A percentile compares a stretch with the other conserved stretches of the same genome.
Conservation (phyloP, 2,888 invertebrate genomes). For the Rhorus exstirpatorius region DNA sequence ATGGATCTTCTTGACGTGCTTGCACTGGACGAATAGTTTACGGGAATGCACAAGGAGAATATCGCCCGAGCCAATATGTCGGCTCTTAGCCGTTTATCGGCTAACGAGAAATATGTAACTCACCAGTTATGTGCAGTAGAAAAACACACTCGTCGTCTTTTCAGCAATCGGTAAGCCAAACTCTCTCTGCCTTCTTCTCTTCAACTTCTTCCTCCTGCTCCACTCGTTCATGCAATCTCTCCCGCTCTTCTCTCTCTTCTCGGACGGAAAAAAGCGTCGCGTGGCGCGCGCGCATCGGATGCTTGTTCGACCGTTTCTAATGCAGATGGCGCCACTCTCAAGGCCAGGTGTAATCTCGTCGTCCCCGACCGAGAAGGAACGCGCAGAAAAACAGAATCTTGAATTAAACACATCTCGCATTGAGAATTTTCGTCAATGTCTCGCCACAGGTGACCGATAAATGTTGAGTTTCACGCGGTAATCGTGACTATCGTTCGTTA, state of each 20-base stretch:
- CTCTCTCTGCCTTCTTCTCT: too few species aligned
- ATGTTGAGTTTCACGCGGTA: constrained; percentile 54
- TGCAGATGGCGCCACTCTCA: constrained; percentile 73
- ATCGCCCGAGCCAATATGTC: background rate
- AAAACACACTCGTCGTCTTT: background rate
- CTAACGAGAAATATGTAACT: background rate
- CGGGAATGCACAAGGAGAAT: background rate
- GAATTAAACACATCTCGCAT: constrained; percentile 76
- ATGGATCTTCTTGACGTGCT: too few species aligned
- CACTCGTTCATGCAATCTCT: too few species aligned
- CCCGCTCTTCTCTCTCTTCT: too few species aligned
- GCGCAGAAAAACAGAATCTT: constrained; percentile 76
- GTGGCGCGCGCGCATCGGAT: constrained; percentile 10
- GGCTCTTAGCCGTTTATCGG: constrained; percentile 17
- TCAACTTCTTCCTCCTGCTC: too few species aligned
- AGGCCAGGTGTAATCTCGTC: constrained; percentile 71
- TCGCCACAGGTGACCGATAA: constrained; percentile 61
- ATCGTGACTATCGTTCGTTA: constrained; percentile 26
- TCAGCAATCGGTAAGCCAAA: constrained; percentile 19
- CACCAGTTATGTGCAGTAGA: background rate
- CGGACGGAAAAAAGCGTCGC: too few species aligned
- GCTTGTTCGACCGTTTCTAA: background rate
- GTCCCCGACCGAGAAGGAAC: constrained; percentile 65
- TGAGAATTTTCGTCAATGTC: constrained; percentile 28
- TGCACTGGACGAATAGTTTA: background rate